Base-by-base conservation (phyloP, 2,113 vertebrate genomes). In the Vanacampus margaritifer region DNA sequence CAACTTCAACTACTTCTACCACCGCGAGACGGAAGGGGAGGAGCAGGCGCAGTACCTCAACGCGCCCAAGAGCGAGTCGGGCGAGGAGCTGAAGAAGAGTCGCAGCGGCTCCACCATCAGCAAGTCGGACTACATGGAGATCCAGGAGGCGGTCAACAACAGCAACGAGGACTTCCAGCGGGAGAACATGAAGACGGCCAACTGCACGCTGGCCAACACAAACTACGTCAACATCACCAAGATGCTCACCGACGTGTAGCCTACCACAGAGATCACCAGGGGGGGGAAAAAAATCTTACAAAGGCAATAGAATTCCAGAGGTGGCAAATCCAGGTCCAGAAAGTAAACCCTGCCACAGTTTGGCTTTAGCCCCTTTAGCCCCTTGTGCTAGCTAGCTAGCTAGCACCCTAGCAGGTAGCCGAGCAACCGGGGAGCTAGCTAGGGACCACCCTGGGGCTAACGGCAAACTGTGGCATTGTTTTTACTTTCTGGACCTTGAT, bases 211-310 rank as follows among this genome's bases (percentile, higher is more conserved):
- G 84, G 94, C 95, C 83, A 98, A 98, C 90, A 98, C 96, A 93
- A 98, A 99, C 92, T 98, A 98, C 91, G 97, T 99, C 87, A 99
- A 99, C 91, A 98, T 98, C 89, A 98, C 97, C 88, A 99, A 99
- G 90, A 98, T 98, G 96, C 92, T 98, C 87, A 98, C 96, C n/a
- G 97, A 98, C 84, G 96, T 98, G 87, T 98, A 96, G 93, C 36
- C 48, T 46, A 53, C 75, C 67, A 69, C 62, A 21, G 3, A 53
- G 62, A 59, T 60, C 39, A 64, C 36, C 39, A 32, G 4, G n/a
- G n/a, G 79, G 68, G 68, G 71, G 83, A 64, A 57, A 75, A 64
- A 69, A 79, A 64, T 74, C 75, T 82, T 79, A 76, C 61, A 56
- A 87, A 85, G 83, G 85, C 85, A 88, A 84, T 87, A 86, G 79